Base-by-base conservation (phyloP, 2,888 invertebrate species). In the Ectemnius cavifrons region DNA sequence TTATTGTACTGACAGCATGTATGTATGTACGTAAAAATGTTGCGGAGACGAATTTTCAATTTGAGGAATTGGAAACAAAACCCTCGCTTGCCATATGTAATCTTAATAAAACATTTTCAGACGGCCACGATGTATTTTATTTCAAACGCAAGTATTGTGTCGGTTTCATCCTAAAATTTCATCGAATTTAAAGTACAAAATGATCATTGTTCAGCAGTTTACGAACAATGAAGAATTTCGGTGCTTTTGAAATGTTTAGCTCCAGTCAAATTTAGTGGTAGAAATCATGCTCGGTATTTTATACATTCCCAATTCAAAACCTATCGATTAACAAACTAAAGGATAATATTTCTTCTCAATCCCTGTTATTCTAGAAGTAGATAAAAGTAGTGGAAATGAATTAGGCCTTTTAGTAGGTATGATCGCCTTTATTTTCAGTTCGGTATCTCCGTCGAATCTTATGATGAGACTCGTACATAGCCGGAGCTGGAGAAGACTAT, bases 31-130 rank as follows among this genome's bases (percentile, higher is more conserved):
- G 80, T 79, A 80, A 80, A 83, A 84, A 67, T 77, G 80, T 80
- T 79, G 77, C 64, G 69, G 67, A 79, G 77, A 81, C 73, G 74
- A 78, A 80, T 81, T 84, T 80, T 83, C 79, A 78, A 81, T 83
- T 80, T 82, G 84, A 85, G 81, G 81, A 84, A 85, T 86, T 83
- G 80, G 79, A 84, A 84, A 80, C 79, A 78, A 80, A 81, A 82
- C 82, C 85, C 86, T 86, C 85, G 85, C 86, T 87, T 86, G 85
- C 85, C 86, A 88, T 83, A 85, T 81, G 81, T 85, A 87, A 85
- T 84, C 83, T 75, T 85, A 86, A 85, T 83, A 83, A 83, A 83
- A 79, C 82, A 81, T 83, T 83, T 83, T 83, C 83, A 83, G 78
- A 85, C 71, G 78, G 84, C 76, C 68, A 69, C 66, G 37, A 18